Base-by-base conservation (phyloP, 2,113 vertebrate species). In the Gallinago jamesoni region DNA sequence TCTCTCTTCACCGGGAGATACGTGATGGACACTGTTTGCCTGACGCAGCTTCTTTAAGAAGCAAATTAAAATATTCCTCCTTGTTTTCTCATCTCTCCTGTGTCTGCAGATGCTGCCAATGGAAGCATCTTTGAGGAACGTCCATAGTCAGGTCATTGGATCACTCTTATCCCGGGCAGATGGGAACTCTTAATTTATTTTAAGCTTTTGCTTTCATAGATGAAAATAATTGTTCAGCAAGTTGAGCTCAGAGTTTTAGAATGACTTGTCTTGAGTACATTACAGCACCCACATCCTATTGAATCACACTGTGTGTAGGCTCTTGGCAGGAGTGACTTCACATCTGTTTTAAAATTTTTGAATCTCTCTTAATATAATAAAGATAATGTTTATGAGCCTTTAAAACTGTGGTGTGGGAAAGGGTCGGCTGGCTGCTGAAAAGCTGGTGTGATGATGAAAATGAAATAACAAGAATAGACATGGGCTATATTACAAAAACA, bases 331-430 rank as follows among this genome's bases (percentile, higher is more conserved):
- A 87, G 69, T 17, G 7, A 74, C 74, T 91, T 92, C 68, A 94
- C 90, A 91, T 84, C 86, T 97, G 94, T 84, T 96, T 94, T 88
- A 90, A 80, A 95, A 91, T 68, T 90, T 96, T 82, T 90, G 72
- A 94, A 75, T 95, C 93, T 92, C 88, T 90, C 82, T 86, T 74
- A 89, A 90, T 96, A 91, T 89, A 93, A 91, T 95, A 89, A 90
- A 96, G 87, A 96, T 93, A 85, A 90, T 89, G 87, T 93, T 96
- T 96, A 93, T 93, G 93, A 97, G 93, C 70, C 90, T 94, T 89
- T 90, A 86, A 96, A 91, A 80, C 92, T 91, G 83, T 79, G 76
- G 90, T 79, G 66, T 96, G 96, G 93, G 92, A 97, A 95, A 92
- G 68, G 81, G 88, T 85, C 45, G 47, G 59, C 45, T 48, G 94